Conservation (phyloP, 1,140 invertebrate species). For the Pseudachorutes palmiensis region DNA sequence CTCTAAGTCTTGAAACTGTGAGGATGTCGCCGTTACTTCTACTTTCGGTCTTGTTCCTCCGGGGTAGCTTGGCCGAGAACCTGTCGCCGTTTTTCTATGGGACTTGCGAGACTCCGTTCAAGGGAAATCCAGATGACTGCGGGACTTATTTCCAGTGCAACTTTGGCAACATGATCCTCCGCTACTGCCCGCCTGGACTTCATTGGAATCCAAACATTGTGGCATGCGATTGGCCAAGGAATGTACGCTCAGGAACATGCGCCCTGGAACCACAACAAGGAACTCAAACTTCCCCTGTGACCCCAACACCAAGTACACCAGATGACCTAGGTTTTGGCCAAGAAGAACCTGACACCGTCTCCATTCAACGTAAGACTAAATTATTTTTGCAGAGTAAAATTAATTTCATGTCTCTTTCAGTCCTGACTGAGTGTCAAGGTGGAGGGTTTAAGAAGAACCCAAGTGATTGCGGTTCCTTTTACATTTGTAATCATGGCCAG, state of each 20-base stretch:
- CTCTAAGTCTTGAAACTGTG: no score
- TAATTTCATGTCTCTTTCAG: neutral
- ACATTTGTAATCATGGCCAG: neutral
- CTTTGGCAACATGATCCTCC: constrained; percentile 1
- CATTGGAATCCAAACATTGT: constrained; percentile 15
- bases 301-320: no score
- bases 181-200: constrained; percentile 3
- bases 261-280: neutral
- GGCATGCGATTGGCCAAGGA: constrained; percentile 15
- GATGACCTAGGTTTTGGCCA: neutral
- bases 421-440: neutral
- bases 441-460: neutral
- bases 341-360: no score
- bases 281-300: no score
- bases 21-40: no score
- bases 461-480: neutral
- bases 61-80: no score
- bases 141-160: constrained; percentile 20
- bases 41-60: no score
- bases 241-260: neutral
- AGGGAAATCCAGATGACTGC: constrained; percentile 17
- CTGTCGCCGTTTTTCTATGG: neutral
- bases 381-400: neutral
- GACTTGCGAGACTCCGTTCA: neutral
- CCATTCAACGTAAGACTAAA: no score